phyloP scores from a whole-genome alignment of 2,888 invertebrate species.

The Drosophila ezoana region DNA sequence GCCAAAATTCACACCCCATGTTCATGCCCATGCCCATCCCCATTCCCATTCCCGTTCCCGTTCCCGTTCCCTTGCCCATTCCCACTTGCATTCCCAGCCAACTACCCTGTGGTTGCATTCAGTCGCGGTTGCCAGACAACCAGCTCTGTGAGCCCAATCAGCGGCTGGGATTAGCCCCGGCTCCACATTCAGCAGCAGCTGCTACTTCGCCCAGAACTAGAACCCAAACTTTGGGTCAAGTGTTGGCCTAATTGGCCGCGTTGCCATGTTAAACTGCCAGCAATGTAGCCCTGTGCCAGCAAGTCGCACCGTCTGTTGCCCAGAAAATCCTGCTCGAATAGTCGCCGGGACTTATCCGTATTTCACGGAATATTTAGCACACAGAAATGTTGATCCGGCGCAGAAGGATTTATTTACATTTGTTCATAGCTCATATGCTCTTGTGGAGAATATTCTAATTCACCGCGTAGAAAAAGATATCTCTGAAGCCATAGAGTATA shows the following conservation, averaged over 20 bases:
- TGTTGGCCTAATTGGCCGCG: conserved; percentile 40
- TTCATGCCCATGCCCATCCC: conserved; percentile 1
- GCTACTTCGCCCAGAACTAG: not conserved
- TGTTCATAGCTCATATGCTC: no score
- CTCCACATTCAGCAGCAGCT: conserved; percentile 57
- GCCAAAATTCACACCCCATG: conserved; percentile 6
- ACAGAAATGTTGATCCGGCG: no score
- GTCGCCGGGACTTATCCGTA: no score
- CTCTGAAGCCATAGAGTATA: no score
- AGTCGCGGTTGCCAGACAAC: conserved; percentile 42
- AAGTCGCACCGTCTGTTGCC: conserved; percentile 1
- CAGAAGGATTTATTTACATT: no score
- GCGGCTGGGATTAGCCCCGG: conserved; percentile 53
- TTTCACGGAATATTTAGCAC: no score
- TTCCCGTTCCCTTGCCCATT: not conserved
- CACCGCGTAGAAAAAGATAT: no score
- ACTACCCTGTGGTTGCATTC: conserved; percentile 20
- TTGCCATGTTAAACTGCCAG: conserved; percentile 12
- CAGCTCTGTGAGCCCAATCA: conserved; percentile 37
- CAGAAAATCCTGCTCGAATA: no score
- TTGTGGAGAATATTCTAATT: no score
- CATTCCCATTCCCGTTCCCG: not conserved
- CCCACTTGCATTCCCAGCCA: not conserved
- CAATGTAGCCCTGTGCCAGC: conserved; percentile 13
- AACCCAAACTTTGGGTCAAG: conserved; percentile 12